These are phyloP conservation scores for Tortricodes alternella DNA, from an alignment of 2,888 invertebrate genomes.

Conservation along the genomic window DNA sequence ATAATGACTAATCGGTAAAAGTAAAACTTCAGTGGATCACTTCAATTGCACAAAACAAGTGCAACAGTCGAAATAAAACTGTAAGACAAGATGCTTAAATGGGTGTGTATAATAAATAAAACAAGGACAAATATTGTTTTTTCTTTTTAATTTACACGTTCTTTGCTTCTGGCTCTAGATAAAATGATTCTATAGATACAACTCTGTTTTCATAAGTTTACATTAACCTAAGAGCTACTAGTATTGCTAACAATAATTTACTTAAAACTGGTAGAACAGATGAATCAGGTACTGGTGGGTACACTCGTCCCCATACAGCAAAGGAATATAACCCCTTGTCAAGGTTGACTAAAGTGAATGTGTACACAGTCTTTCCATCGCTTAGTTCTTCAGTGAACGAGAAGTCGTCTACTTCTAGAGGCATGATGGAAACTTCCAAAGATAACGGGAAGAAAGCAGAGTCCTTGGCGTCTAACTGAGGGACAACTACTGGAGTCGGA, in stretches of 20 bases:
- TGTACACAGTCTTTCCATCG: conserved; percentile 40
- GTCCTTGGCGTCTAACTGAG: conserved; percentile 49
- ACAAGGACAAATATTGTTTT: no score
- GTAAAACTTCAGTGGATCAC: no score
- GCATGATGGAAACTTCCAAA: conserved; percentile 71
- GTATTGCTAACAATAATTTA: conserved; percentile 5
- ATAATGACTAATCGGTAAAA: no score
- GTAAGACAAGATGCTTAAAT: no score
- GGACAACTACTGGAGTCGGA: conserved; percentile 52
- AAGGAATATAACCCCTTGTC: conserved; percentile 70
- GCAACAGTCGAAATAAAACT: no score
- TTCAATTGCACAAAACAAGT: no score
- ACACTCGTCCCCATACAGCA: conserved; percentile 77
- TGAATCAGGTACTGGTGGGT: conserved; percentile 9
- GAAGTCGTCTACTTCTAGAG: conserved; percentile 63
- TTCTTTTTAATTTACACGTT: no score
- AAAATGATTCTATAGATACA: no score
- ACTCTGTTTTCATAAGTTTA: no score
- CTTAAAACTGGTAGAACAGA: conserved; percentile 8
- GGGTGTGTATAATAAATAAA: no score
- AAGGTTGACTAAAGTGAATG: conserved; percentile 45
- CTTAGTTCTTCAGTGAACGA: conserved; percentile 43
- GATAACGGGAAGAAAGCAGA: conserved; percentile 76
- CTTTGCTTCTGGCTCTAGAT: no score
- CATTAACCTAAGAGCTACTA: no score